phyloP scores from a whole-genome alignment of 2,888 invertebrate genomes.

The Acanthosepion lycidas region DNA sequence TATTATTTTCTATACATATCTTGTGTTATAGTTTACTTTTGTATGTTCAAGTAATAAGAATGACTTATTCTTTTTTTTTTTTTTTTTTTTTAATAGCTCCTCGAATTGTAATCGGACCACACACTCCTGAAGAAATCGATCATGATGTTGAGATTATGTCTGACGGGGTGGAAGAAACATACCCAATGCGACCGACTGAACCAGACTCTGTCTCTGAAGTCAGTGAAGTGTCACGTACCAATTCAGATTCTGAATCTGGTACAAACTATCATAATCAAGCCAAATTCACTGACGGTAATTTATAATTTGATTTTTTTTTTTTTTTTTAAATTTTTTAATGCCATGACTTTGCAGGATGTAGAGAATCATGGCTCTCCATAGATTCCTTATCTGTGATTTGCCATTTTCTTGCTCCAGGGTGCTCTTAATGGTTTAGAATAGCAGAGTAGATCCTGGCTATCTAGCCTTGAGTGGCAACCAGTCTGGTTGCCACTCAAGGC shows the following conservation, averaged over 20 bases:
- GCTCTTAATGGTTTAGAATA: too few relatives aligned
- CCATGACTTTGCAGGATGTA: too few relatives aligned
- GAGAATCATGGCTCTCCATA: too few relatives aligned
- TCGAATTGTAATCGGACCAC: slow-evolving; percentile 38
- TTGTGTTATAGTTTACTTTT: neutral
- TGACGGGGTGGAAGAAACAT: slow-evolving; percentile 21
- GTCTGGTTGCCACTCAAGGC: too few relatives aligned
- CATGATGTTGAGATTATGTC: neutral
- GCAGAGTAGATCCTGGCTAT: too few relatives aligned
- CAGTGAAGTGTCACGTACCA: neutral
- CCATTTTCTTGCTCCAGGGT: too few relatives aligned
- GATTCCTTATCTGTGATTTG: too few relatives aligned
- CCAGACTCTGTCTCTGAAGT: slow-evolving; percentile 40
- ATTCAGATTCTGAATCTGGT: slow-evolving; percentile 37
- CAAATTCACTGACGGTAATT: neutral
- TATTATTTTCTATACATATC: neutral
- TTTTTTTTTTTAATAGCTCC: neutral
- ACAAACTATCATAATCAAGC: neutral
- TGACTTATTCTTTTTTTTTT: neutral
- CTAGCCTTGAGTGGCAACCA: too few relatives aligned
- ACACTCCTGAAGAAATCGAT: slow-evolving; percentile 39
- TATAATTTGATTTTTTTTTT: neutral
- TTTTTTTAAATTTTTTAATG: neutral
- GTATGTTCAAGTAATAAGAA: neutral
- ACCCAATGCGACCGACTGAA: neutral